Conservation (phyloP, 2,113 vertebrate species). For the Panurus biarmicus region DNA sequence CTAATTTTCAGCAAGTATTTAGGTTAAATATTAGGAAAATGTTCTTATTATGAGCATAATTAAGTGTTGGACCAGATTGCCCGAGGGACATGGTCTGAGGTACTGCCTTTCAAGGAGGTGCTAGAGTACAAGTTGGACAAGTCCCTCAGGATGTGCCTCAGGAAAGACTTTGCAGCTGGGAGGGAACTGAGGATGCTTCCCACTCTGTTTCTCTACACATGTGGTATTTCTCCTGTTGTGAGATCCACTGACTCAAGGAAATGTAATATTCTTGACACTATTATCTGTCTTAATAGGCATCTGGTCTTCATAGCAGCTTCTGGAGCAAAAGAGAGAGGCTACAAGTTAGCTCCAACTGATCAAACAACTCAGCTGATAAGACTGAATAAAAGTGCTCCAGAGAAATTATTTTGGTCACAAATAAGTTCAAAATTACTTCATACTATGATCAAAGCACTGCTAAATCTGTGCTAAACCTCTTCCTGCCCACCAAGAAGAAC, state of each 20-base stretch:
- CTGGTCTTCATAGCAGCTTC: background rate
- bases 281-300: background rate
- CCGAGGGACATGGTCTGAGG: background rate
- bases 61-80: background rate
- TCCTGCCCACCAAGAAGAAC: constrained; percentile 2
- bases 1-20: constrained; percentile 2
- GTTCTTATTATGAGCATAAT: background rate
- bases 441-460: background rate
- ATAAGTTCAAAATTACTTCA: background rate
- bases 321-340: background rate
- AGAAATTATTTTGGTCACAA: background rate
- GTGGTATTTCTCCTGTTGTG: background rate
- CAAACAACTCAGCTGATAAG: background rate
- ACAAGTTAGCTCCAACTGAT: background rate
- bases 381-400: background rate
- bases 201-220: background rate
- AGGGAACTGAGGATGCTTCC: background rate
- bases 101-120: background rate
- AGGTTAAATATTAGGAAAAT: background rate
- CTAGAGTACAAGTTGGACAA: background rate
- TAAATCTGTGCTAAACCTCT: constrained; percentile 9
- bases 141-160: background rate
- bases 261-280: background rate
- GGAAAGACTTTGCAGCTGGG: background rate
- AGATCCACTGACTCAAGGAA: background rate